These are phyloP conservation scores for Tetheella fluctuosa DNA, from an alignment of 2,888 invertebrate genomes.

Conservation along the genomic window DNA sequence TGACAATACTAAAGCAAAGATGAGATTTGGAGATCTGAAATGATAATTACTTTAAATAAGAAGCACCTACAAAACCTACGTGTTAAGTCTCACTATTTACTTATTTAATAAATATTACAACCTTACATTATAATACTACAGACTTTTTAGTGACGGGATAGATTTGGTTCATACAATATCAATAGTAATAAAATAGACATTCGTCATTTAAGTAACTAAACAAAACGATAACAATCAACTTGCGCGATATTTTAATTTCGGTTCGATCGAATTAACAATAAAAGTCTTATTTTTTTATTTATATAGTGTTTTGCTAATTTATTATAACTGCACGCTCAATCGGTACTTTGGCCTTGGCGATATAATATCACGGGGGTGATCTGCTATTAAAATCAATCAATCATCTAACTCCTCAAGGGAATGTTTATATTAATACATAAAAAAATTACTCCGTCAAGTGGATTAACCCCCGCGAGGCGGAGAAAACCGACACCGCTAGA, in stretches of 20 bases:
- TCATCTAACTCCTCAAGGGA: slow-evolving; percentile 50
- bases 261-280: slow-evolving; percentile 21
- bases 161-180: slow-evolving; percentile 26
- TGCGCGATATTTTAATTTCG: slow-evolving; percentile 35
- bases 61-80: slow-evolving; percentile 64
- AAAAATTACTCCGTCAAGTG: slow-evolving; percentile 39
- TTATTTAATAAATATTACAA: slow-evolving; percentile 64
- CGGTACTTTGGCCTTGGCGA: slow-evolving; percentile 37
- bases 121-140: slow-evolving; percentile 65
- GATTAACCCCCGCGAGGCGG: slow-evolving; percentile 22
- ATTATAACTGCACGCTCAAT: not conserved
- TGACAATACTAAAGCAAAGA: slow-evolving; percentile 49
- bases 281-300: slow-evolving; percentile 12
- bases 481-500: not conserved
- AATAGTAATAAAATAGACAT: slow-evolving; percentile 27
- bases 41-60: slow-evolving; percentile 46
- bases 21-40: slow-evolving; percentile 52
- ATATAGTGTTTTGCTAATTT: slow-evolving; percentile 6
- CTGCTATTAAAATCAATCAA: slow-evolving; percentile 22
- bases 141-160: slow-evolving; percentile 57
- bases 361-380: slow-evolving; percentile 22
- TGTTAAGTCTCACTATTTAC: slow-evolving; percentile 71
- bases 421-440: slow-evolving; percentile 51
- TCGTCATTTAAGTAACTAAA: slow-evolving; percentile 38
- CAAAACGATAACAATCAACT: slow-evolving; percentile 32